phyloP scores from a whole-genome alignment of 2,888 invertebrate genomes.

The Embidobia sp. region DNA sequence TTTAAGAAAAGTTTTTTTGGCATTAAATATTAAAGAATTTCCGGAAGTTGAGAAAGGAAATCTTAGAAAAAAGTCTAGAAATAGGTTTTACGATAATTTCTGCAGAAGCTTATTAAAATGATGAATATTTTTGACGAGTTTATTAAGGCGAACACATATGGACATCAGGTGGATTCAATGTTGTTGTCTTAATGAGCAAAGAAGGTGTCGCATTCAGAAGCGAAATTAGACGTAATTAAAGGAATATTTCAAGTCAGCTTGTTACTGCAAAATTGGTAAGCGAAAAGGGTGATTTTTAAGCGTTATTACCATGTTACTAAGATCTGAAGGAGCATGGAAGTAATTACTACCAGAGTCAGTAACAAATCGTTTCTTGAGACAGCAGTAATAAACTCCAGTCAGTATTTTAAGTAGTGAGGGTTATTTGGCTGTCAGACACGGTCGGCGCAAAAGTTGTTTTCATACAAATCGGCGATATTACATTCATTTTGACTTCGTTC shows the following conservation, averaged over 20 bases:
- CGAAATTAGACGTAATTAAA: conserved; percentile 57
- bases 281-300: conserved; percentile 57
- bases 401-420: conserved; percentile 75
- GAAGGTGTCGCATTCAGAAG: conserved; percentile 41
- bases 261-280: conserved; percentile 52
- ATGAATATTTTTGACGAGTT: neutral
- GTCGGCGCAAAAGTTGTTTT: conserved; percentile 27
- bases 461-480: conserved; percentile 43
- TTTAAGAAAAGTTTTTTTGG: too few species aligned
- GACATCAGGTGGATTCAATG: neutral
- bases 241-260: conserved; percentile 39
- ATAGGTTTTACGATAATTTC: too few species aligned
- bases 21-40: too few species aligned
- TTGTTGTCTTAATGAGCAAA: conserved; percentile 38
- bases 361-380: conserved; percentile 75
- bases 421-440: conserved; percentile 74
- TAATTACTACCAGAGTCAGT: conserved; percentile 71
- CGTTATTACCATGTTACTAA: conserved; percentile 68
- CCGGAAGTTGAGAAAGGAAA: too few species aligned
- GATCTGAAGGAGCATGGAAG: conserved; percentile 67
- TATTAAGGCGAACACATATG: neutral
- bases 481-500: conserved; percentile 41
- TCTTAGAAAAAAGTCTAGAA: too few species aligned
- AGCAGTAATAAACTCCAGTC: conserved; percentile 73
- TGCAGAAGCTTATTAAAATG: too few species aligned